These are phyloP conservation scores for Blastomussa wellsi DNA, from an alignment of 92 coral and sea anemone genomes.

Conservation along the genomic window DNA sequence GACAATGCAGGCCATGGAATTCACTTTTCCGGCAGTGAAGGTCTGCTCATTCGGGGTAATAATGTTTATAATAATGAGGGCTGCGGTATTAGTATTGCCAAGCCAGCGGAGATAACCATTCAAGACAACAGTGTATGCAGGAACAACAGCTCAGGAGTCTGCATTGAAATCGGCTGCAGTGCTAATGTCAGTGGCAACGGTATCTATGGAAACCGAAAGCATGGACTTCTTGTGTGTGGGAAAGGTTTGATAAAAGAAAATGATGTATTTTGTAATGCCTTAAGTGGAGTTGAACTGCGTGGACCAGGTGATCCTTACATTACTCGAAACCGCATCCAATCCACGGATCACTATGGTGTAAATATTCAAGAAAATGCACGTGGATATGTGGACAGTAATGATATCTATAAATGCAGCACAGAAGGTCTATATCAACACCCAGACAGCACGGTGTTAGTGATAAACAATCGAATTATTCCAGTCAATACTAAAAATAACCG, in stretches of 20 bases:
- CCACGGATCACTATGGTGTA: conserved; percentile 74
- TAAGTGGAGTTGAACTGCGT: conserved; percentile 76
- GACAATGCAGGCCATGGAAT: conserved; percentile 93
- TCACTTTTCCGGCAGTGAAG: conserved; percentile 86
- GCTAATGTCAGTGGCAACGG: conserved; percentile 92
- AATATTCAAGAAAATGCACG: conserved; percentile 84
- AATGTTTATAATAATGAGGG: conserved; percentile 85
- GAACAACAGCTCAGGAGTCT: conserved; percentile 82
- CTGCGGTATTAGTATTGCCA: conserved; percentile 87
- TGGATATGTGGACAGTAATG: conserved; percentile 82
- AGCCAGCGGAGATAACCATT: conserved; percentile 90
- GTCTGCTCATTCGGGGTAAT: conserved; percentile 84
- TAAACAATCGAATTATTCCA: conserved; percentile 69
- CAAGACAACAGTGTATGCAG: conserved; percentile 85
- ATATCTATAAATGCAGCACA: conserved; percentile 61
- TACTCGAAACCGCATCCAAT: conserved; percentile 84
- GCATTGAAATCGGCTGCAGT: conserved; percentile 72
- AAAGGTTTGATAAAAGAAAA: conserved; percentile 90
- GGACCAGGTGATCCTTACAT: conserved; percentile 98
- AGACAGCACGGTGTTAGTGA: conserved; percentile 78
- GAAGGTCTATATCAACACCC: conserved; percentile 69
- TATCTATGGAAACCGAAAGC: conserved; percentile 87
- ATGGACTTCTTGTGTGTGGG: conserved; percentile 81
- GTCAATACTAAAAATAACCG: conserved; percentile 53
- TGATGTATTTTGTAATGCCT: conserved; percentile 81